Evolutionary conservation across 2,888 invertebrate species (phyloP), one percentile per base, ranked within the genome.

Genomic region (Agelastica alni): DNA sequence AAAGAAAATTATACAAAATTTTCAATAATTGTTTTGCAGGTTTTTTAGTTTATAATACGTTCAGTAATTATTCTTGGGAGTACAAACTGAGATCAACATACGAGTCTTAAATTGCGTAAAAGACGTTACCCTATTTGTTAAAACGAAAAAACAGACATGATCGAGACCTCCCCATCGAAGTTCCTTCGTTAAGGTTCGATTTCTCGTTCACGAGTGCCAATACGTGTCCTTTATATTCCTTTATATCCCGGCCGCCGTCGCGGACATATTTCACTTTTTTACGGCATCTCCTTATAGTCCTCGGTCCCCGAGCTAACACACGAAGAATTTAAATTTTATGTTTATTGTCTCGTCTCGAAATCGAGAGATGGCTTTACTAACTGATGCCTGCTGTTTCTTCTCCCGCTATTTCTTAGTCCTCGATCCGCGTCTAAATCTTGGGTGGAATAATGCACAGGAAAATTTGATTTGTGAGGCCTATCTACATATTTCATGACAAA

Each of bases 151-250:
- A 31, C 10, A 5, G 2, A 2, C 28, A 28, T 9, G 28, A 28
- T 30, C 9, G 12, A 34, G 14, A 14, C 13, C 13, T 14, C 34
- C 13, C 1, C 34, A 14, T 13, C 32, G 14, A 32, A 32, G 6
- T 32, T 16, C 2, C 9, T 36, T n/a, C 36, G 3, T 36, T 17
- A 3, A n/a, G 2, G 36, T 36, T 17, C 37, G 37, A 37, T 18
- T 37, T 18, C 12, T 37, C 12, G 17, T 37, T n/a, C 20, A 37
- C 57, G 61, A 66, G 65, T 67, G 67, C 64, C 62, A 66, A 67
- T 67, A 66, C 67, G 66, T 67, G 67, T 67, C 67, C 61, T 65
- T 66, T 66, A 66, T 66, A 31, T 44, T 60, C 61, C n/a, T n/a
- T n/a, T n/a, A n/a, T n/a, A 39, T 39, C 61, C 60, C 51, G 42